Conservation (phyloP, 2,113 vertebrate species). For the Sarotherodon lohbergeri region DNA sequence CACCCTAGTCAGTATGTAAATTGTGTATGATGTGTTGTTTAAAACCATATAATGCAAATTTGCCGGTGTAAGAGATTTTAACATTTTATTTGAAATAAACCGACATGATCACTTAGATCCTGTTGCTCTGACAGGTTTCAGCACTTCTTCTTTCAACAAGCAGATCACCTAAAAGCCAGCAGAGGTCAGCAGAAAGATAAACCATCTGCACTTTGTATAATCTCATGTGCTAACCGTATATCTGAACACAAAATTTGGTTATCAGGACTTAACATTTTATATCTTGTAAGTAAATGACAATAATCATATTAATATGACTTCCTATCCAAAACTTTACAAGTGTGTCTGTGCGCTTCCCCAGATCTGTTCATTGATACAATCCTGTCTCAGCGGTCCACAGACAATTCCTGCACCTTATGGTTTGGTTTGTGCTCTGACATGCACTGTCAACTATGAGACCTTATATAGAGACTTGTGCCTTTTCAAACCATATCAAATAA, state of each 20-base stretch:
- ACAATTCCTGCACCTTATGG: no score
- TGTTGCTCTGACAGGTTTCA: not conserved
- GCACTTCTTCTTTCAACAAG: not conserved
- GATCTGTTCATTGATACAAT: no score
- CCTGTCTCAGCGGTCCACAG: no score
- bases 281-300: not conserved
- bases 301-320: not conserved
- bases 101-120: not conserved
- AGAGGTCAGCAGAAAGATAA: not conserved
- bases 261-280: not conserved
- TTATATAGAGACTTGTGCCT: no score
- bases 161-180: not conserved
- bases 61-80: accelerated
- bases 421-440: no score
- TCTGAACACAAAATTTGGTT: not conserved
- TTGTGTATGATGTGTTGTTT: not conserved
- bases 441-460: no score
- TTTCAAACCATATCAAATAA: no score
- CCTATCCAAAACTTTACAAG: not conserved
- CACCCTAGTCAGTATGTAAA: not conserved
- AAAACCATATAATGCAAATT: not conserved
- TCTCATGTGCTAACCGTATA: not conserved
- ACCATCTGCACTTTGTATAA: not conserved
- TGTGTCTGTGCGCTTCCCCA: accelerated
- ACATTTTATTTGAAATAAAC: not conserved